Evolutionary conservation across 1,140 invertebrate genomes (phyloP), one percentile per base, ranked within the genome.

Genomic region (Zaprionus taronus): DNA sequence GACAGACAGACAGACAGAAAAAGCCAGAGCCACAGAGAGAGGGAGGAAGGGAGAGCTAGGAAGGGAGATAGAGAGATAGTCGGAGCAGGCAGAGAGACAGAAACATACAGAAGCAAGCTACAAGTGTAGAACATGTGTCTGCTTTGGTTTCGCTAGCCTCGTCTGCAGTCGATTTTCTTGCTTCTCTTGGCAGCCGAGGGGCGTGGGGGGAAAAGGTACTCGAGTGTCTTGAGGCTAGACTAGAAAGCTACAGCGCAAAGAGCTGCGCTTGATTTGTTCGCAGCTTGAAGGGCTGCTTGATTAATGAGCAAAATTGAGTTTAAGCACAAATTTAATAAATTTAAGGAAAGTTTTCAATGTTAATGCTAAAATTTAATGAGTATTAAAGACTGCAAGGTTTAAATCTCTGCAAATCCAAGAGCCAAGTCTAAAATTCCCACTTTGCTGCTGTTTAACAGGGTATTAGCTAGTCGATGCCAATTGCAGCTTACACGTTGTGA

Each of bases 91-190:
- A 15, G 38, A 41, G 38, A 41, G n/a, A n/a, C n/a, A n/a, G 14
- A 41, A n/a, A 41, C 38, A 41, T n/a, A 44, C n/a, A 44, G 6
- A 49, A 14, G 51, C 11, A 51, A 38, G 41, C n/a, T 70, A 70
- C 66, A 74, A 62, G 57, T 57, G 58, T 70, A 49, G n/a, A 56
- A 70, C 72, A 75, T 63, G 31, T 69, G 51, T 51, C 24, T 41
- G 56, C 36, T 14, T 20, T 28, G 51, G 20, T 66, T 24, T 44
- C 3, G n/a, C 7, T 31, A 9, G 9, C 17, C 17, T 51, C 17
- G 26, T 24, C 36, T 26, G 22, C 15, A 28, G 26, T 31, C 20
- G 1, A 22, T 24, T 49, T 17, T 49, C 17, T 20, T n/a, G 51
- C 51, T 15, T 53, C 26, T 55, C 53, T 15, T 26, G 24, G 47